Evolutionary conservation across 2,797 vertebrate genomes (phyloP).

Genomic region (Channa striata): DNA sequence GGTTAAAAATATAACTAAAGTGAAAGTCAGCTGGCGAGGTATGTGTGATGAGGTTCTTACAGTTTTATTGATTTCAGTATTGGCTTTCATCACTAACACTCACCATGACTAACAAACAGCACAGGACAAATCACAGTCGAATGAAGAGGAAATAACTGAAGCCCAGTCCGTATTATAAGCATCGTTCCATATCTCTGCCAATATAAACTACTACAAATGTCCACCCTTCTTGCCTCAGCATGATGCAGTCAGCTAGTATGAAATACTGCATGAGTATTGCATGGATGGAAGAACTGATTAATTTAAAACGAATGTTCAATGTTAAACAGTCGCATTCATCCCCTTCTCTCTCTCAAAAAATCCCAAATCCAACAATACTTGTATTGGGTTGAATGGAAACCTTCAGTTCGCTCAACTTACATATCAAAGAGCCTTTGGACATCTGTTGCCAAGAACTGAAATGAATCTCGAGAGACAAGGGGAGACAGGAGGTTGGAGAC

Average conservation of each 20-base stretch:
- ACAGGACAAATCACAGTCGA: neutral
- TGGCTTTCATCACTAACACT: constrained; percentile 16
- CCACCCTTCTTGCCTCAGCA: neutral
- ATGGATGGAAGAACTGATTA: constrained; percentile 5
- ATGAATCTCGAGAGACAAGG: neutral
- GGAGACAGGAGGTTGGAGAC: neutral
- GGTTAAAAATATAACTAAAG: neutral
- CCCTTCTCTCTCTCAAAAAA: too few relatives aligned
- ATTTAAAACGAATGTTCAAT: neutral
- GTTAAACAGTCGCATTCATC: constrained; percentile 3
- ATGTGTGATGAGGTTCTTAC: neutral
- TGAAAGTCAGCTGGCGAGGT: constrained; percentile 9
- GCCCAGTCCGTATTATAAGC: neutral
- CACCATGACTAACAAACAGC: constrained; percentile 16
- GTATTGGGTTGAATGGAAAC: neutral
- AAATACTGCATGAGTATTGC: neutral
- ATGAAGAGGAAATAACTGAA: constrained; percentile 7
- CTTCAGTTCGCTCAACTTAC: neutral
- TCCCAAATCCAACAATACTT: neutral
- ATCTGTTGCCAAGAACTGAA: neutral
- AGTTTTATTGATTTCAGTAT: constrained; percentile 1
- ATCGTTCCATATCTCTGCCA: neutral
- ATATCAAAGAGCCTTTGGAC: neutral
- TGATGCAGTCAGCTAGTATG: neutral
- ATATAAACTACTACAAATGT: constrained; percentile 17